Evolutionary conservation across 2,797 vertebrate species (phyloP).

Genomic region (Cossypha caffra): DNA sequence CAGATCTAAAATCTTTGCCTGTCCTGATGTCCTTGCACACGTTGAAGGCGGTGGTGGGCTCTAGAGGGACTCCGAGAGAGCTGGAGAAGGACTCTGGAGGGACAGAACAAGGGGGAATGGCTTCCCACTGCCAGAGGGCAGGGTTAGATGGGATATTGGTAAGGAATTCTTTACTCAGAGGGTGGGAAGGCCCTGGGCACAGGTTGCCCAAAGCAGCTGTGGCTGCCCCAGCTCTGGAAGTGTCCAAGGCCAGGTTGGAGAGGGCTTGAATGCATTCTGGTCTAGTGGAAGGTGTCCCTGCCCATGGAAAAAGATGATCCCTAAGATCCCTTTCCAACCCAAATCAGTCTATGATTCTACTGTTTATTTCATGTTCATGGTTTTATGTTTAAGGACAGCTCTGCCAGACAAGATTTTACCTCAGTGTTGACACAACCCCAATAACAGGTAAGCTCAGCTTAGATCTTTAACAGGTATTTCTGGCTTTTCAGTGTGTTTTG

Average conservation of each 20-base stretch:
- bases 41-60: fast-evolving
- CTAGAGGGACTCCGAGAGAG: not conserved
- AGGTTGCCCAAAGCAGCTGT: not conserved
- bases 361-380: not conserved
- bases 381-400: not conserved
- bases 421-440: not conserved
- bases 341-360: not conserved
- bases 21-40: not conserved
- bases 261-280: not conserved
- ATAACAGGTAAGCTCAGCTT: not conserved
- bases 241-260: not conserved
- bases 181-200: not conserved
- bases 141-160: not conserved
- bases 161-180: not conserved
- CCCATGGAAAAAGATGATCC: not conserved
- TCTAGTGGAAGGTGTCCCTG: fast-evolving
- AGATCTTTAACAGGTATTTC: not conserved
- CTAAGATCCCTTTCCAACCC: not conserved
- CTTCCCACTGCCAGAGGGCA: not conserved
- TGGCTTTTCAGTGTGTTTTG: not conserved
- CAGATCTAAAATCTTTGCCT: slow-evolving; percentile 37
- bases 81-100: not conserved
- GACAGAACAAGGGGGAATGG: not conserved
- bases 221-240: not conserved
- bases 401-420: not conserved